Base-by-base conservation (phyloP, 2,888 invertebrate species). In the Ceriagrion tenellum region DNA sequence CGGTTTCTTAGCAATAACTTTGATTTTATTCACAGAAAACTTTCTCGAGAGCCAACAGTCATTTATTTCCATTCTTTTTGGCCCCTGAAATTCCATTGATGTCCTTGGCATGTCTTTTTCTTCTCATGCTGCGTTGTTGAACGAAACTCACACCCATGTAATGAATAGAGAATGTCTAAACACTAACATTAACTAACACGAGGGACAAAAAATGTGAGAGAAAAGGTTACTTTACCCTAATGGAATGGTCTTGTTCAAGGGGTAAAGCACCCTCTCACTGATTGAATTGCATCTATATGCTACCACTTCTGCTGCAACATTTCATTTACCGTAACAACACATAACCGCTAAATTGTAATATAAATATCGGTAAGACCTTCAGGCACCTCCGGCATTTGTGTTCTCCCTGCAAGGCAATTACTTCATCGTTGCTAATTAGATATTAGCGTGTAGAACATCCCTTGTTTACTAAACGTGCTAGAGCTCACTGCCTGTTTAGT, bases 401-500 rank as follows among this genome's bases (percentile, higher is more conserved):
- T 91, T 69, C n/a, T 26, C 69, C 93, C 93, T 93, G 40, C 69
- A 93, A 89, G 55, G 69, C 69, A 63, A 93, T 93, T 63, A 63
- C 63, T 91, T 63, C 63, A 91, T 63, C 93, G 93, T 93, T 47
- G 93, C 93, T 93, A 93, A 69, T n/a, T 93, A 93, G 93, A 69
- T 47, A 59, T 47, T 93, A 93, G 93, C 18, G 55, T 74, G 93
- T 93, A 93, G 93, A 69, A 93, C 13, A 69, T 69, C 69, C 74
- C 69, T 26, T 93, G 55, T 93, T 47, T 81, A 93, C 93, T 93
- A 93, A 93, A 10, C 93, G 93, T 93, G 93, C 93, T 93, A 93
- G 55, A 55, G 74, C 91, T 91, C 91, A 59, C 59, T 93, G 93
- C 93, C 93, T 93, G 93, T 69, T 91, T 93, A 93, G 93, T 93